Evolutionary conservation across 2,797 vertebrate species (phyloP).

Genomic region (Masticophis lateralis): DNA sequence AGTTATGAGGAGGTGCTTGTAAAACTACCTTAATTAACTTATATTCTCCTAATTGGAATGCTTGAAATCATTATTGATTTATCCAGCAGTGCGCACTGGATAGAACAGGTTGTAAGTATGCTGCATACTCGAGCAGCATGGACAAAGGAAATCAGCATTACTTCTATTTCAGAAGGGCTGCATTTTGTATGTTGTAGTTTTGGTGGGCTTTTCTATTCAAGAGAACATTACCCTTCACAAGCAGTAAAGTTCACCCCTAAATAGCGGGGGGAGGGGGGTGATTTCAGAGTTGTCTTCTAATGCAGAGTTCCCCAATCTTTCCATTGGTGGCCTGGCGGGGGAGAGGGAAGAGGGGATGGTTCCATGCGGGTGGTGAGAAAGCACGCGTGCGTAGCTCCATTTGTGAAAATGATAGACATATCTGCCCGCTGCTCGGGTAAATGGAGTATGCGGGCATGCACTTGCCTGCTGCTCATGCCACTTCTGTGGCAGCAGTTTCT

Average conservation of each 20-base stretch:
- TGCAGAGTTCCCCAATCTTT: background rate
- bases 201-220: background rate
- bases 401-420: background rate
- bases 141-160: slow-evolving; percentile 23
- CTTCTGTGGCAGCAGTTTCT: too few species aligned
- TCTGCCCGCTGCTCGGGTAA: background rate
- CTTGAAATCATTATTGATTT: slow-evolving; percentile 32
- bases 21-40: slow-evolving; percentile 37
- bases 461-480: background rate
- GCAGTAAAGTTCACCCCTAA: background rate
- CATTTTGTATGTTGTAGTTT: background rate
- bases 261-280: too few species aligned
- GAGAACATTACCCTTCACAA: background rate
- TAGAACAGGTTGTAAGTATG: background rate
- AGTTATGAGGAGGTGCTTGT: slow-evolving; percentile 24
- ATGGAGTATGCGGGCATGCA: background rate
- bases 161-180: background rate
- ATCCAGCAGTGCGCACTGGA: background rate
- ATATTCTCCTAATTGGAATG: slow-evolving; percentile 19
- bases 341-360: background rate
- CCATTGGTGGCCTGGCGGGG: background rate
- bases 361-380: background rate
- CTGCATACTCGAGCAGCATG: background rate
- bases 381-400: accelerated
- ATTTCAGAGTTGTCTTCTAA: background rate